Conservation (phyloP, 2,888 invertebrate genomes). For the Drosophila atroscutellata region DNA sequence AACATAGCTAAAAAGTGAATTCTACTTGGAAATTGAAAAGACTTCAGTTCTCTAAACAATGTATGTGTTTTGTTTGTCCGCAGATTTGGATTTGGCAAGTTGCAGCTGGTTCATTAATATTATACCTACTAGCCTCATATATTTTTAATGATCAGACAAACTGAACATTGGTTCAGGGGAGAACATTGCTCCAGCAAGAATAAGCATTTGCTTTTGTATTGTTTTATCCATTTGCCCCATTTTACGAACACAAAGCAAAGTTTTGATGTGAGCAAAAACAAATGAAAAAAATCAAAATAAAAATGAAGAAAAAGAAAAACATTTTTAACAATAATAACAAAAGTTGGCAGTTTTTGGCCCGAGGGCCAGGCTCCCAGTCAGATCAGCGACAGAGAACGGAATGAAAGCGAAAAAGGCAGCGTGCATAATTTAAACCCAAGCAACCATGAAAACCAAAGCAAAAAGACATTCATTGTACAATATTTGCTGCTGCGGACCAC, state of each 20-base stretch:
- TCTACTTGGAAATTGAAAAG: not conserved
- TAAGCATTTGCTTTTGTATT: slow-evolving; percentile 53
- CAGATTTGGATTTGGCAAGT: slow-evolving; percentile 11
- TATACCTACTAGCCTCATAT: slow-evolving; percentile 13
- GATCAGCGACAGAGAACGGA: slow-evolving; percentile 46
- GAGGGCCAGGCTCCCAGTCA: slow-evolving; percentile 55
- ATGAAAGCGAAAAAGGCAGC: slow-evolving; percentile 17
- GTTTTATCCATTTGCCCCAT: slow-evolving; percentile 65
- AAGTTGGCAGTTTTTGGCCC: slow-evolving; percentile 72
- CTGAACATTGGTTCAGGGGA: not conserved
- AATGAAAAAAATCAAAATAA: not conserved
- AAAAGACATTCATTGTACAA: not conserved
- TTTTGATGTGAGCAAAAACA: slow-evolving; percentile 28
- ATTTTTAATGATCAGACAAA: slow-evolving; percentile 8
- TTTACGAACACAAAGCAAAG: slow-evolving; percentile 53
- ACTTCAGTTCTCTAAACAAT: not conserved
- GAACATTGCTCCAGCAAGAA: slow-evolving; percentile 19
- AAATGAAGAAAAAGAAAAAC: slow-evolving; percentile 37
- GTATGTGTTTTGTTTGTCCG: not conserved
- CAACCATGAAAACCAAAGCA: slow-evolving; percentile 1
- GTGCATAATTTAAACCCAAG: slow-evolving; percentile 17
- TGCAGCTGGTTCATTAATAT: slow-evolving; percentile 26
- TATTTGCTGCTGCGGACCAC: not conserved
- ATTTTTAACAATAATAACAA: slow-evolving; percentile 72
- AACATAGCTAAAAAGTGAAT: not conserved